These are phyloP conservation scores for Alloscopus bannaensis DNA, from an alignment of 2,888 invertebrate genomes.

Conservation along the genomic window DNA sequence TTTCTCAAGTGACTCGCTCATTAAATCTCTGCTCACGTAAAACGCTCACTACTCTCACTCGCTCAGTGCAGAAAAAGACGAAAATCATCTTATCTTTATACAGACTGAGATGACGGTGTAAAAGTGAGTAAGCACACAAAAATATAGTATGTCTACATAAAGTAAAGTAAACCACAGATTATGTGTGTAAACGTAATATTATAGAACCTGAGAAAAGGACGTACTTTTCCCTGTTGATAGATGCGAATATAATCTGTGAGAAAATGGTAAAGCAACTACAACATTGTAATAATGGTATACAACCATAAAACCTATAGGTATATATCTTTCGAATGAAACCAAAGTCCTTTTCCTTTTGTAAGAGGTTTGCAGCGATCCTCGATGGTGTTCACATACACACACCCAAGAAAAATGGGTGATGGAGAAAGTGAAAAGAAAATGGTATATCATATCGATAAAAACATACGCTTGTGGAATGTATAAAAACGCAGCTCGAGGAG, in stretches of 20 bases:
- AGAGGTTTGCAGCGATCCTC: too few relatives aligned
- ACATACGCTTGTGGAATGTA: conserved; percentile 43
- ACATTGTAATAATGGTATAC: neutral
- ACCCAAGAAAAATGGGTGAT: conserved; percentile 27
- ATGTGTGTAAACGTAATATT: conserved; percentile 15
- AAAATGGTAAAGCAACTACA: conserved; percentile 19
- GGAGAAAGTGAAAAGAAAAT: conserved; percentile 40
- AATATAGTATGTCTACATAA: too few relatives aligned
- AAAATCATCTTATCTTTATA: conserved; percentile 15
- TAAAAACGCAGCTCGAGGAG: neutral
- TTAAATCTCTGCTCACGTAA: conserved; percentile 58
- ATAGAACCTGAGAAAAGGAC: neutral
- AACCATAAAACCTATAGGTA: too few relatives aligned
- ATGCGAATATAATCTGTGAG: conserved; percentile 46
- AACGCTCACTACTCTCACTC: conserved; percentile 19
- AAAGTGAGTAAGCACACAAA: neutral
- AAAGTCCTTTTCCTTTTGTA: too few relatives aligned
- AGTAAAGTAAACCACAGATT: neutral
- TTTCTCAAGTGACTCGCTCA: conserved; percentile 56
- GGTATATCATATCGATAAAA: conserved; percentile 46
- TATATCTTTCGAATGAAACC: too few relatives aligned
- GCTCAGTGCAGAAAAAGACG: neutral
- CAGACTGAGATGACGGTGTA: neutral
- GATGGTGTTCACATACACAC: too few relatives aligned
- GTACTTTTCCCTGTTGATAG: conserved; percentile 13